phyloP scores from a whole-genome alignment of 2,888 invertebrate genomes.

The Perizoma flavofasciatum region DNA sequence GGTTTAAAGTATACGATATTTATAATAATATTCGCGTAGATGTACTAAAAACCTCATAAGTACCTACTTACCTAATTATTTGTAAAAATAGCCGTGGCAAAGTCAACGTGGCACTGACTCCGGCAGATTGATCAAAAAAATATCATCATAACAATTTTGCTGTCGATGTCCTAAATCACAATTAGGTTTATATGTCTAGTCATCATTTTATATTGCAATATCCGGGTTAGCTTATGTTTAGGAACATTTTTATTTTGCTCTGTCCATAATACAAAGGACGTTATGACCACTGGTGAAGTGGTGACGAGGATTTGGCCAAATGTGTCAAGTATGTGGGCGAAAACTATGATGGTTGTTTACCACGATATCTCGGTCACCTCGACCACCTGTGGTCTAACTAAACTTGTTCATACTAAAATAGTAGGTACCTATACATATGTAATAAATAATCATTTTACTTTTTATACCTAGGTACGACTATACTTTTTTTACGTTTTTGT shows the following conservation, averaged over 20 bases:
- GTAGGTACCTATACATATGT: too few species aligned
- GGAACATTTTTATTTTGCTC: slow-evolving; percentile 2
- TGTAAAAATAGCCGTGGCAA: too few species aligned
- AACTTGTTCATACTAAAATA: too few species aligned
- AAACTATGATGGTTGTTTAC: slow-evolving; percentile 31
- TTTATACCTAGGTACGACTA: too few species aligned
- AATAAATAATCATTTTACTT: too few species aligned
- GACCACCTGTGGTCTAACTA: slow-evolving; percentile 22
- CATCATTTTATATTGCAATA: slow-evolving; percentile 30
- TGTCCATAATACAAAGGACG: slow-evolving; percentile 24
- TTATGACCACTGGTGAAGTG: slow-evolving; percentile 24
- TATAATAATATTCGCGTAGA: too few species aligned
- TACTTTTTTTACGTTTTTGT: too few species aligned
- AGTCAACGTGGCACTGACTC: too few species aligned
- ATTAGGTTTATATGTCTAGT: slow-evolving; percentile 14
- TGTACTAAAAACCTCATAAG: too few species aligned
- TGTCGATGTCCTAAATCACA: slow-evolving; percentile 6
- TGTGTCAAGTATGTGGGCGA: slow-evolving; percentile 43
- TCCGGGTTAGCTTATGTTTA: slow-evolving; percentile 32
- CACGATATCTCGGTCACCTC: slow-evolving; percentile 32
- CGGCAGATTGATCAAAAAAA: too few species aligned
- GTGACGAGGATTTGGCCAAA: slow-evolving; percentile 46
- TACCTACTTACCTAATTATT: too few species aligned
- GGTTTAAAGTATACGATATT: too few species aligned
- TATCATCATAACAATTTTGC: slow-evolving; percentile 2